Conservation (phyloP, 2,113 vertebrate genomes). For the Seriola quinqueradiata region DNA sequence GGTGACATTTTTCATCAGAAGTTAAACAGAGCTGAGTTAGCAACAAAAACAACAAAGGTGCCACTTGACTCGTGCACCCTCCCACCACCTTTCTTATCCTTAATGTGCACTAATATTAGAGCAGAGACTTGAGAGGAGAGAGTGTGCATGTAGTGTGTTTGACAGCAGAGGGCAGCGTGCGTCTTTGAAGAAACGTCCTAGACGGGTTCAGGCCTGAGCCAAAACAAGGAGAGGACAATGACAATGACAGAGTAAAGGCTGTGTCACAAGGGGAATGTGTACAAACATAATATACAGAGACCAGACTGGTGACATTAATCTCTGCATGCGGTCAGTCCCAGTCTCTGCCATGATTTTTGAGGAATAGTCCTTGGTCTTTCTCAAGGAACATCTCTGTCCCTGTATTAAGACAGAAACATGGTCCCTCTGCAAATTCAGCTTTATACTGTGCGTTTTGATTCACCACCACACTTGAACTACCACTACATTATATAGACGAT, state of each 20-base stretch:
- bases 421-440: conserved; percentile 13
- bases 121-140: conserved; percentile 6
- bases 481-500: not conserved
- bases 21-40: conserved; percentile 18
- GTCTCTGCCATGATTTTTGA: conserved; percentile 6
- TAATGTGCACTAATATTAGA: conserved; percentile 49
- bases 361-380: conserved; percentile 33
- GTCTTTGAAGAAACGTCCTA: conserved; percentile 54
- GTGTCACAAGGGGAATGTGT: conserved; percentile 25
- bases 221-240: conserved; percentile 44
- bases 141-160: conserved; percentile 57
- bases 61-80: conserved; percentile 6
- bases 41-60: conserved; percentile 25
- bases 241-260: conserved; percentile 45
- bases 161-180: conserved; percentile 77
- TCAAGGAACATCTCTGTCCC: conserved; percentile 3
- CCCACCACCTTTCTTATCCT: conserved; percentile 29
- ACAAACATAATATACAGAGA: conserved; percentile 30
- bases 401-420: not conserved
- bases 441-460: conserved; percentile 20
- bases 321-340: conserved; percentile 30
- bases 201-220: conserved; percentile 18
- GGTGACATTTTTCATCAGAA: conserved; percentile 12
- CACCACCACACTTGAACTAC: conserved; percentile 7
- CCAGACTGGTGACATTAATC: conserved; percentile 43